Evolutionary conservation across 2,888 invertebrate genomes (phyloP), one percentile per base, ranked within the genome.

Genomic region (Cantharis rufa): DNA sequence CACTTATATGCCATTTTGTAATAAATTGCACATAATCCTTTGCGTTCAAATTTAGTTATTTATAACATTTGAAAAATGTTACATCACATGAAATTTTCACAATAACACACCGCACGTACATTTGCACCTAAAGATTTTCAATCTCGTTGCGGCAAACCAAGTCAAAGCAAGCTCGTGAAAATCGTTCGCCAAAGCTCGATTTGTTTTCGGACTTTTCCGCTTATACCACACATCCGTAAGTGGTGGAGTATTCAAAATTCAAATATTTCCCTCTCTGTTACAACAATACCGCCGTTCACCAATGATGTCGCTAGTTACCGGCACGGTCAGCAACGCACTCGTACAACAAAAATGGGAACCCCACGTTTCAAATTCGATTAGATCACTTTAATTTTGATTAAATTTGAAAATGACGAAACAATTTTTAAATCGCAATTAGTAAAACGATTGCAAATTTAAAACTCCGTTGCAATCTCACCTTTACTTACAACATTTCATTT

Each of bases 1-100:
- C 92, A 94, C 91, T 93, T 93, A 90, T 92, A 93, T 89, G 93
- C 93, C 93, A 93, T 94, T 91, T 91, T 66, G 5, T 92, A 78
- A 79, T 68, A 70, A 18, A 71, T 61, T 24, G 24, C 69, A 75
- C 71, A 74, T 77, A 77, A 69, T 72, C 69, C 27, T 70, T 27
- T 21, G 48, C 48, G 48, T 48, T 48, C 9, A 48, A 48, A 48
- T 48, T 48, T 48, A 48, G 48, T 48, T 48, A 48, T 48, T 48
- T 48, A 48, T 48, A 48, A 48, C 48, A 48, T 48, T 48, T 48
- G 7, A 48, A 48, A 48, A 48, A 48, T 75, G 69, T 70, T 75
- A 76, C 75, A 77, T 72, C 74, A 75, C 79, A 80, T 79, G 69
- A 78, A 80, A 75, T 70, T 72, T 79, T 78, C 76, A 70, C 75